These are phyloP conservation scores for Phrynocephalus forsythii DNA, from an alignment of 2,797 vertebrate genomes.

Conservation along the genomic window DNA sequence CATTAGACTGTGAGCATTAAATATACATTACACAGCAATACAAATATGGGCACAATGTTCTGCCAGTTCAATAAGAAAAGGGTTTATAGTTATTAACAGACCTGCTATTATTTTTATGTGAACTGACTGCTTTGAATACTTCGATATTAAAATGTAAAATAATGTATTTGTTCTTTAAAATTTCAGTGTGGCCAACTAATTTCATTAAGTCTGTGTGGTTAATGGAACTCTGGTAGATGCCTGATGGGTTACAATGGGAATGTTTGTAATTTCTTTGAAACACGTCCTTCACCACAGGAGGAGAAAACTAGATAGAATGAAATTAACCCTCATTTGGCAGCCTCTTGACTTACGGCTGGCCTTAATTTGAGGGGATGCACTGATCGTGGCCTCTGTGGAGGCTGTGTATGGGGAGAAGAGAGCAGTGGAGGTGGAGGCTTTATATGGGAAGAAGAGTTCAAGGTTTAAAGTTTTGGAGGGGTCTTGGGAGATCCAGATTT, in stretches of 20 bases:
- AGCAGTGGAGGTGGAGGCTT: neutral
- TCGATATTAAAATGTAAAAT: neutral
- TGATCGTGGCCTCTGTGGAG: neutral
- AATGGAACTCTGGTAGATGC: neutral
- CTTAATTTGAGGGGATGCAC: neutral
- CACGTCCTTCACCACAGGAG: neutral
- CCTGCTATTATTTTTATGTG: slow-evolving; percentile 26
- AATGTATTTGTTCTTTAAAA: neutral
- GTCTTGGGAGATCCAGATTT: no score
- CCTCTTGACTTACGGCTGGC: neutral
- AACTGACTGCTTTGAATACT: neutral
- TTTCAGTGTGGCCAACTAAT: neutral
- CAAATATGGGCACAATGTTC: slow-evolving; percentile 27
- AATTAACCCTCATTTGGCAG: neutral
- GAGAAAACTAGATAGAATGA: neutral
- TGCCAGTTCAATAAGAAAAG: slow-evolving; percentile 23
- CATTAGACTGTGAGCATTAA: slow-evolving; percentile 47
- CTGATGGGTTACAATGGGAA: neutral
- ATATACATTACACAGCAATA: slow-evolving; percentile 49
- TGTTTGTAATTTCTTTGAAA: neutral
- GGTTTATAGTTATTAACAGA: slow-evolving; percentile 32
- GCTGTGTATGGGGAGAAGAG: neutral
- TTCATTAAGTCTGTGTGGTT: neutral
- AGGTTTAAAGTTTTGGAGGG: no score
- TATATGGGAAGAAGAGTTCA: neutral